Evolutionary conservation across 2,888 invertebrate species (phyloP), one percentile per base, ranked within the genome.

Genomic region (Luffia ferchaultella): DNA sequence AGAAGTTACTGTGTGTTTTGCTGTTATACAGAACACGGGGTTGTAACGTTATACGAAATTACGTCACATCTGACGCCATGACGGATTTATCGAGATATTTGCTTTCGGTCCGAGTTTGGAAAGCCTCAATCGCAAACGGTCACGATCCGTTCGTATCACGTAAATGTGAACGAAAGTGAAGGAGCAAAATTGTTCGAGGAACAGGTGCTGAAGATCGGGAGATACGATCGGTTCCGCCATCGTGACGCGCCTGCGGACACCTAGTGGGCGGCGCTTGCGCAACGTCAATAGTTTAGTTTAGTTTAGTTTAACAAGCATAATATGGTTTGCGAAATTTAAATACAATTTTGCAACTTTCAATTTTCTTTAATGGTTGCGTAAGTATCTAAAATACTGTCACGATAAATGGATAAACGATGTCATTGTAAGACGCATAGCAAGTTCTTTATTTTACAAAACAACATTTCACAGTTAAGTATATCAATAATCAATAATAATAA

Each of bases 131-230:
- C n/a, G n/a, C n/a, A n/a, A n/a, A n/a, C n/a, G n/a, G 77, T 79
- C 79, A 78, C 79, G 79, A 77, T 63, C 65, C 65, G 67, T 64
- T 68, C 69, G 68, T 66, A 72, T 71, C 68, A 68, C 67, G 65
- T 67, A 75, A 76, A 76, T 75, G 76, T 71, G 76, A 75, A 46
- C 50, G 50, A 50, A 50, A 50, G 50, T 50, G 50, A 50, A 47
- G 18, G 1, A 47, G 40, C 30, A 16, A 15, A 48, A 16, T 45
- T 45, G 49, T 76, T 73, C 63, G 57, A 60, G 63, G 62, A 71
- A 68, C 77, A 76, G 76, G 77, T 77, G 76, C 59, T 60, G 58
- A 59, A 61, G 64, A 65, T 66, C 55, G 53, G 56, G 54, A 63
- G 62, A 62, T 67, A 62, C 58, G 55, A 50, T 42, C 55, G 55